These are phyloP conservation scores for Heliocidaris erythrogramma DNA, from an alignment of 35 echinoderm and acorn worm species.

Conservation along the genomic window DNA sequence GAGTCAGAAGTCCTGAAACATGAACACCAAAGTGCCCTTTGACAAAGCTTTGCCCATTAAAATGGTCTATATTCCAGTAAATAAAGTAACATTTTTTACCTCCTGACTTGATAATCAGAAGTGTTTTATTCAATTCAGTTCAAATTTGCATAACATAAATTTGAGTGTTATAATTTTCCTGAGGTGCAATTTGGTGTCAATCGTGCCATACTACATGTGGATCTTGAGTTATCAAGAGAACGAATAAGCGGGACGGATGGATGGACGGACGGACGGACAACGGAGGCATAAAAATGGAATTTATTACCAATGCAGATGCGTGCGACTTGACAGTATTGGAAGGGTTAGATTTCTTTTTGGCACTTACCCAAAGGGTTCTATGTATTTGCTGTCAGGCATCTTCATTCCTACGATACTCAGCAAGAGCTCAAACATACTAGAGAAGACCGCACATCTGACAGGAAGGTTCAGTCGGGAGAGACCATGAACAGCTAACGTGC, in stretches of 20 bases:
- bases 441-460: neutral
- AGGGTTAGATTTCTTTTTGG: neutral
- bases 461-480: conserved; percentile 1
- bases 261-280: too few species aligned
- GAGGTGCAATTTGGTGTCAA: too few species aligned
- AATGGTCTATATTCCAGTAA: neutral
- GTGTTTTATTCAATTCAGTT: too few species aligned
- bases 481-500: conserved; percentile 3
- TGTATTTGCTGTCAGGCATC: neutral
- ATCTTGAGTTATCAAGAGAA: too few species aligned
- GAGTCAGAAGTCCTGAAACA: neutral
- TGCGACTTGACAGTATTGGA: neutral
- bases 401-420: neutral
- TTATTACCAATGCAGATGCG: neutral
- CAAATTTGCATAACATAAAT: too few species aligned
- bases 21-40: neutral
- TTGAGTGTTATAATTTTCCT: too few species aligned
- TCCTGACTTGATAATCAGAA: neutral
- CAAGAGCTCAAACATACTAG: neutral
- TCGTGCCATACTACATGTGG: too few species aligned
- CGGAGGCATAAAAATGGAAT: neutral
- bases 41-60: neutral
- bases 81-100: neutral
- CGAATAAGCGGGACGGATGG: too few species aligned
- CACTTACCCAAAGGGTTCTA: conserved; percentile 26